A percentile compares a stretch with the other conserved stretches of the same genome.
phyloP scores from a whole-genome alignment of 2,797 vertebrate genomes.

The Morus bassanus region DNA sequence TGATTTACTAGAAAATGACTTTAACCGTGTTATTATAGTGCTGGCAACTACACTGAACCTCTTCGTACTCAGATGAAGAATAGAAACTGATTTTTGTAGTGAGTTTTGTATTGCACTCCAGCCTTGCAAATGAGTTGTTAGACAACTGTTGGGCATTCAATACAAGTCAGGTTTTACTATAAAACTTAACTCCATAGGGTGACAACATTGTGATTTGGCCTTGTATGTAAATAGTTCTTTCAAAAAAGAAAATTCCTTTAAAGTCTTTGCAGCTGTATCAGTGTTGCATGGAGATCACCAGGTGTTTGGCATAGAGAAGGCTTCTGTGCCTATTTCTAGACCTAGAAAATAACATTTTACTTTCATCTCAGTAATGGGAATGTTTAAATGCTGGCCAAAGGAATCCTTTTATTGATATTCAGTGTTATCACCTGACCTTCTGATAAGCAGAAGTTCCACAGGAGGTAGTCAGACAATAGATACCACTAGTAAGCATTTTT shows the following conservation, averaged over 20 bases:
- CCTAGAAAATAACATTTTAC: neutral
- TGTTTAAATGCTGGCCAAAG: neutral
- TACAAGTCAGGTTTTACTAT: slow-evolving; percentile 20
- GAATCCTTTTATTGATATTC: neutral
- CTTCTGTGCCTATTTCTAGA: slow-evolving; percentile 4
- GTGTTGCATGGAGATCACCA: neutral
- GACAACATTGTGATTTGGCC: neutral
- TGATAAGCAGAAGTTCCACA: neutral
- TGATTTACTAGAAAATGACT: slow-evolving; percentile 2
- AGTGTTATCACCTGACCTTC: neutral
- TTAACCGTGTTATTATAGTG: neutral
- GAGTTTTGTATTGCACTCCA: slow-evolving; percentile 38
- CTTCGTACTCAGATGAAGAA: slow-evolving; percentile 5
- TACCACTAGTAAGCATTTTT: neutral
- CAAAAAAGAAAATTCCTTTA: neutral
- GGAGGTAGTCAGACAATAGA: neutral
- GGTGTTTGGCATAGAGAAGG: neutral
- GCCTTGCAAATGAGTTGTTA: neutral
- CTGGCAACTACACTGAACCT: slow-evolving; percentile 13
- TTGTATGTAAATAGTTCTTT: slow-evolving; percentile 5
- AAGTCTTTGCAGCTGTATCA: neutral
- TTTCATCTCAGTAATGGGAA: neutral
- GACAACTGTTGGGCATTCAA: neutral
- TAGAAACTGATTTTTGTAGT: slow-evolving; percentile 1
- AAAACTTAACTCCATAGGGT: neutral